phyloP scores from a whole-genome alignment of 2,113 vertebrate genomes.

The Ia io region DNA sequence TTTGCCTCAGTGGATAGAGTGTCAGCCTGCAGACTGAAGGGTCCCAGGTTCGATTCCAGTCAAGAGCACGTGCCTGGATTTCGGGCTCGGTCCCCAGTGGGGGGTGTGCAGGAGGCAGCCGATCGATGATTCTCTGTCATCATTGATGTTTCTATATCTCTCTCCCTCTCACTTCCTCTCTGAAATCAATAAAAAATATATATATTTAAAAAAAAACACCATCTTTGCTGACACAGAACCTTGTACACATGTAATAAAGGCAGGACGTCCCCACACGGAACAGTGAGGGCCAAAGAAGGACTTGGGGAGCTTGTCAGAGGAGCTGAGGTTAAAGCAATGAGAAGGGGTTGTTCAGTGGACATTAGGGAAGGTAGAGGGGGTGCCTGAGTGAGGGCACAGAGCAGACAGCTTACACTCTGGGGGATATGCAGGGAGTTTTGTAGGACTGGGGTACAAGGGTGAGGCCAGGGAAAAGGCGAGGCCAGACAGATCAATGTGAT shows the following conservation, averaged over 20 bases:
- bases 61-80: too few relatives aligned
- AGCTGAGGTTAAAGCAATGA: not conserved
- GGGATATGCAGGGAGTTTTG: not conserved
- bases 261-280: not conserved
- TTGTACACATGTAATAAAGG: not conserved
- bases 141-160: too few relatives aligned
- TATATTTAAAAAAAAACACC: too few relatives aligned
- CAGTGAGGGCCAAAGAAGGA: not conserved
- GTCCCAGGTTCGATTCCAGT: too few relatives aligned
- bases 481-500: not conserved
- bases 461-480: not conserved
- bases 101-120: too few relatives aligned
- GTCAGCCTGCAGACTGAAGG: too few relatives aligned
- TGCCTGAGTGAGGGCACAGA: accelerated
- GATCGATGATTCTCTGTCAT: too few relatives aligned
- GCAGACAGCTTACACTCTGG: not conserved
- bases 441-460: not conserved
- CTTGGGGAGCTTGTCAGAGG: too few relatives aligned
- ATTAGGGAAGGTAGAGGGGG: not conserved
- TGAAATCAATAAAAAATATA: too few relatives aligned
- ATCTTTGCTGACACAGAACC: not conserved
- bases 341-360: not conserved
- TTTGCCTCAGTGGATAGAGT: too few relatives aligned
- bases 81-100: too few relatives aligned
- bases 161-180: too few relatives aligned